Base-by-base conservation (phyloP, 2,113 vertebrate species). In the Ammodytes dubius region DNA sequence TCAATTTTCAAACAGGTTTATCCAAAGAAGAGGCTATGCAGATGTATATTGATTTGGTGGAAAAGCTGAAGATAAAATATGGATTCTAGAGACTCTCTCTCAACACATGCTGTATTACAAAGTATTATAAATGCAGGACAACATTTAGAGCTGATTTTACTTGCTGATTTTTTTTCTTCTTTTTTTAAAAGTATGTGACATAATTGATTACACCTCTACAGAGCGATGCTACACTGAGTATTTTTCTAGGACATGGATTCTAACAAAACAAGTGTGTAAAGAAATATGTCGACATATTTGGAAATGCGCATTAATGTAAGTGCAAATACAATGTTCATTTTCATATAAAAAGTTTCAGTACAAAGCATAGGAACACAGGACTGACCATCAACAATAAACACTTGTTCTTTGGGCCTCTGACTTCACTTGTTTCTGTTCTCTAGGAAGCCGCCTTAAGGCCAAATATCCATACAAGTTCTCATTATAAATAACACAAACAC, bases 11-110 rank as follows among this genome's bases (percentile, higher is more conserved):
- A 35, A 70, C 91, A 99, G 98, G 97, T 65, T 89, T 87, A 58
- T 93, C 96, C 84, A 97, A 96, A 89, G 97, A 97, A 12, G 95
- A 95, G 6, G 97, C 97, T 40, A 95, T 94, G 95, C 94, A 92
- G 52, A 81, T 90, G 5, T 99, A 99, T 4, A 5, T 98, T 54
- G 76, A 86, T 1, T 91, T 96, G 87, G 97, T 97, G 77, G 95
- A 97, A 76, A 95, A 96, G 50, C 87, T 99, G 17, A 98, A 98
- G 77, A 83, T 11, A 63, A 97, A 96, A 92, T 96, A 95, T 0
- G 96, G 96, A 50, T 93, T 96, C 17, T 96, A 93, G 93, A 47
- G 7, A 7, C 14, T 66, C 7, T 39, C 49, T 68, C 57, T 45
- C n/a, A 27, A 27, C 27, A 27, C 27, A 27, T 27, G 27, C 27